A percentile compares a stretch with the other conserved stretches of the same genome.
phyloP scores from a whole-genome alignment of 2,888 invertebrate genomes.

The Herminia tarsipennalis region DNA sequence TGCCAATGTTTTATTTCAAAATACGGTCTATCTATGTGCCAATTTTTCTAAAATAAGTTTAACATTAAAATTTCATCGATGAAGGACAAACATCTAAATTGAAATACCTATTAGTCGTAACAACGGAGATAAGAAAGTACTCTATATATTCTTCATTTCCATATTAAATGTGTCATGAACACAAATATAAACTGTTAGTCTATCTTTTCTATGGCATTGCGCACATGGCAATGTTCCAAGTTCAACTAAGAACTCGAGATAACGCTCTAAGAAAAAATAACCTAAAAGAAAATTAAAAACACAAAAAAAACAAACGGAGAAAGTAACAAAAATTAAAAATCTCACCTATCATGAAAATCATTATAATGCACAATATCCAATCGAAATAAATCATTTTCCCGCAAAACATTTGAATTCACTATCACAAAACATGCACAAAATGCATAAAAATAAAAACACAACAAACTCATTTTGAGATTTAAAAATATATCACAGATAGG shows the following conservation, averaged over 20 bases:
- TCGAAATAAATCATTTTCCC: conserved; percentile 62
- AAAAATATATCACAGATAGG: conserved; percentile 1
- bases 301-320: background rate
- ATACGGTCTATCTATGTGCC: too few species aligned
- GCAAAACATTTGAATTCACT: conserved; percentile 49
- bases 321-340: conserved; percentile 6
- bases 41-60: too few species aligned
- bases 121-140: too few species aligned
- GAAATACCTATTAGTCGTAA: too few species aligned
- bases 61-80: too few species aligned
- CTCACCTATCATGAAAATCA: conserved; percentile 84
- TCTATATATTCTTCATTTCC: too few species aligned
- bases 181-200: conserved; percentile 1
- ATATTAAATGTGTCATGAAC: conserved; percentile 8
- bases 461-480: conserved; percentile 22
- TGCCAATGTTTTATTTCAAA: too few species aligned
- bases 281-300: background rate
- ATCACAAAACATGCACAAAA: conserved; percentile 34
- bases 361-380: conserved; percentile 84
- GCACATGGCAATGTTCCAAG: conserved; percentile 9
- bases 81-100: too few species aligned
- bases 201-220: conserved; percentile 1
- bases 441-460: conserved; percentile 28
- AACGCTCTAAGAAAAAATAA: background rate
- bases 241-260: background rate